phyloP scores from a whole-genome alignment of 2,888 invertebrate species.

The Synergus itoensis region DNA sequence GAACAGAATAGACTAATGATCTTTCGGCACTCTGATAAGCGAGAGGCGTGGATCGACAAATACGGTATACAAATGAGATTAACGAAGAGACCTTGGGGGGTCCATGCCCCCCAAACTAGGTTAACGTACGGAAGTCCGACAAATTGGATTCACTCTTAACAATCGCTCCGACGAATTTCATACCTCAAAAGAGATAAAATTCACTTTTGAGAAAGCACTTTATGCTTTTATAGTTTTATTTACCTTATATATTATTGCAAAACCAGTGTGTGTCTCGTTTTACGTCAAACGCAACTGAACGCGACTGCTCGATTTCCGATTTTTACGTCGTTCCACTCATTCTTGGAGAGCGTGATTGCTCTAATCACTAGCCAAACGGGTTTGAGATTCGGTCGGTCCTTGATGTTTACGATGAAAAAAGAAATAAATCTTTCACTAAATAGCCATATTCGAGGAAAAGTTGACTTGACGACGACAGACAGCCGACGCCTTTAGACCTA shows the following conservation, averaged over 20 bases:
- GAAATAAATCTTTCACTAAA: slow-evolving; percentile 28
- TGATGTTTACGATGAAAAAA: background rate
- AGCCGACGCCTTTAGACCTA: slow-evolving; percentile 10
- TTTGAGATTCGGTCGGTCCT: background rate
- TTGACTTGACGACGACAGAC: slow-evolving; percentile 8
- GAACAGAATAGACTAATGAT: background rate
- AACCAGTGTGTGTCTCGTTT: background rate
- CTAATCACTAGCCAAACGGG: slow-evolving; percentile 7
- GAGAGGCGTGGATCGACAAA: slow-evolving; percentile 27
- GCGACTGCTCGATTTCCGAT: slow-evolving; percentile 32
- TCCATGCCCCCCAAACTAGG: slow-evolving; percentile 42
- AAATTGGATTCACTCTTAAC: slow-evolving; percentile 26
- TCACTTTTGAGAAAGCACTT: background rate
- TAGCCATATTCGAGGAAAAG: slow-evolving; percentile 22
- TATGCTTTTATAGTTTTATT: background rate
- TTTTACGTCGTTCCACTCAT: slow-evolving; percentile 30
- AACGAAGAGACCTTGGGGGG: slow-evolving; percentile 40
- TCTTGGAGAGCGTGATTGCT: slow-evolving; percentile 28
- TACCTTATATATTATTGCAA: slow-evolving; percentile 24
- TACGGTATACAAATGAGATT: slow-evolving; percentile 39
- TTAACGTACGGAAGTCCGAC: slow-evolving; percentile 31
- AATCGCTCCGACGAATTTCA: background rate
- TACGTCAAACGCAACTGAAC: slow-evolving; percentile 32
- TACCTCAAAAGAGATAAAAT: background rate
- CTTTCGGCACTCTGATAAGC: background rate